Evolutionary conservation across 2,888 invertebrate genomes (phyloP).

Genomic region (Ectemnius lituratus): DNA sequence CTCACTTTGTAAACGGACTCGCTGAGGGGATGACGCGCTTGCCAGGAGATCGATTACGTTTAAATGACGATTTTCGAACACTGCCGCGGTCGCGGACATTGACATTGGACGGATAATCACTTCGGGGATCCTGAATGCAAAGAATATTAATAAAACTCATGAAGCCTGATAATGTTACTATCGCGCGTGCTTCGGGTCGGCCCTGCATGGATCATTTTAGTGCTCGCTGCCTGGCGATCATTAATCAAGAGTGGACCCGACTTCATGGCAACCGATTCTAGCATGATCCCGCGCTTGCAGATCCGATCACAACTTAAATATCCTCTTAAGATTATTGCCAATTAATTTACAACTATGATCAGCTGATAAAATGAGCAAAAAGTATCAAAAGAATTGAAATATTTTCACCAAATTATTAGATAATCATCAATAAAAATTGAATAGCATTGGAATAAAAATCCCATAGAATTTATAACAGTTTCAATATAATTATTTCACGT

Average conservation of each 20-base stretch:
- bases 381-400: too few relatives aligned
- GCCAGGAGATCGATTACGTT: background rate
- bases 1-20: background rate
- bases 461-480: background rate
- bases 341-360: background rate
- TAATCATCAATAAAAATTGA: background rate
- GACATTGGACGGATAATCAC: slow-evolving; percentile 37
- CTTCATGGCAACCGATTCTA: slow-evolving; percentile 37
- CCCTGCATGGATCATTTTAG: slow-evolving; percentile 75
- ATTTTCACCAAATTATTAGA: background rate
- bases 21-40: slow-evolving; percentile 2
- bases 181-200: slow-evolving; percentile 74
- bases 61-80: slow-evolving; percentile 39
- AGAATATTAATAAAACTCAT: slow-evolving; percentile 3
- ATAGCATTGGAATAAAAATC: slow-evolving; percentile 22
- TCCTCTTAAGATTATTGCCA: background rate
- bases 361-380: background rate
- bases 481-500: too few relatives aligned
- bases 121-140: background rate
- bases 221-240: slow-evolving; percentile 40
- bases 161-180: slow-evolving; percentile 50
- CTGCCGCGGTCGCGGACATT: slow-evolving; percentile 49
- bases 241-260: slow-evolving; percentile 42
- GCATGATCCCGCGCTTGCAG: slow-evolving; percentile 53
- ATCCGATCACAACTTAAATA: slow-evolving; percentile 38